Evolutionary conservation across 2,888 invertebrate genomes (phyloP).

Genomic region (Rambutsinella grinnellia): DNA sequence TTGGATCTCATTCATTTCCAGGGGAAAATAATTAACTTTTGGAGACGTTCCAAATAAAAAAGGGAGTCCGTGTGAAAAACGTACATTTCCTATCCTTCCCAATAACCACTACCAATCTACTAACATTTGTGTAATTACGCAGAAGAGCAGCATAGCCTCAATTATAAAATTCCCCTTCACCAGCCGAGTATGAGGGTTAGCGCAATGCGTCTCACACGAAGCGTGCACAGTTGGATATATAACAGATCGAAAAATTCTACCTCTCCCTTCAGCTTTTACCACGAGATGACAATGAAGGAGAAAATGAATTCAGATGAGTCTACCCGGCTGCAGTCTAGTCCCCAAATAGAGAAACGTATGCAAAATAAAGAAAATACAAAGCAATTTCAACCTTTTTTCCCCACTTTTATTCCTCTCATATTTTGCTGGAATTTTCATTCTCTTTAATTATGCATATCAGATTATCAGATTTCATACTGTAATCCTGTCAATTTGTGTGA

Average conservation of each 20-base stretch:
- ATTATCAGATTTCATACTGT: slow-evolving; percentile 43
- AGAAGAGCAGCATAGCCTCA: background rate
- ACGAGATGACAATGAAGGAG: background rate
- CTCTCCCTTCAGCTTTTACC: background rate
- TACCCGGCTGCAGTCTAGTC: no score
- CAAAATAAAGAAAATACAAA: background rate
- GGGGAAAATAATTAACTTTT: slow-evolving; percentile 48
- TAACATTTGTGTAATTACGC: background rate
- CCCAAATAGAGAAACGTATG: background rate
- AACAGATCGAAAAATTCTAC: background rate
- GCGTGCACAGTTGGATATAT: background rate
- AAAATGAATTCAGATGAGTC: no score
- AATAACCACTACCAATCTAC: background rate
- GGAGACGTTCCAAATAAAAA: slow-evolving; percentile 20
- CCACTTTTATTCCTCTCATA: background rate
- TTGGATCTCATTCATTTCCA: slow-evolving; percentile 1
- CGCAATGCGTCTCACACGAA: background rate
- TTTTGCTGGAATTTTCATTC: background rate
- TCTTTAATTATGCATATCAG: slow-evolving; percentile 52
- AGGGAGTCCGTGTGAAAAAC: background rate
- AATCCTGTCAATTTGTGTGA: slow-evolving; percentile 30
- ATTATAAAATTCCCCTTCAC: no score
- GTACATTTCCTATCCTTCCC: background rate
- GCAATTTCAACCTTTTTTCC: background rate
- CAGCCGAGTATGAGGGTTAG: background rate